Evolutionary conservation across 2,888 invertebrate species (phyloP), one percentile per base, ranked within the genome.

Genomic region (Epistrophe eligans): DNA sequence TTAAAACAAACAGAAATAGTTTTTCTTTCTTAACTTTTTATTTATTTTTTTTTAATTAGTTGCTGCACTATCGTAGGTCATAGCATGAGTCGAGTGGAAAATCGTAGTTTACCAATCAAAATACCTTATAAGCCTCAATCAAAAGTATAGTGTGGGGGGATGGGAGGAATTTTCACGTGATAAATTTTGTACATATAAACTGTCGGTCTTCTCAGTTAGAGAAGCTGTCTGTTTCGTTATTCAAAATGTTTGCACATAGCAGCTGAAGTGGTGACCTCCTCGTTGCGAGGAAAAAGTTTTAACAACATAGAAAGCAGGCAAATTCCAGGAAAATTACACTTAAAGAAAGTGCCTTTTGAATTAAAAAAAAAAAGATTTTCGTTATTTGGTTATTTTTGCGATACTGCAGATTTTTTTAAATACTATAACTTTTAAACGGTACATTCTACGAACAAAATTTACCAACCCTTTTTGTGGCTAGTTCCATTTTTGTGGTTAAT

Each of bases 181-280:
- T 67, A 24, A 81, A 76, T 70, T 80, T 80, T 52, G 24, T 24
- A 17, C 52, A 55, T 70, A 80, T 70, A 80, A 74, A 74, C 15
- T 58, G 45, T 38, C 43, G 62, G 70, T 62, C 45, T 70, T 70
- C 38, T 62, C 6, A 50, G 13, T 35, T n/a, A 11, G 45, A 70
- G 74, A 76, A 74, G 45, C 52, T 52, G 60, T 62, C 38, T 55
- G 58, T 32, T 66, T 38, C 11, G 28, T 58, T 67, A 66, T 73
- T 73, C 19, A 73, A 73, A 73, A 35, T 19, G n/a, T 70, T 19
- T 50, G 6, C 1, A 17, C 15, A 24, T 24, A 48, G 10, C 17
- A 9, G 19, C 15, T 40, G 60, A 28, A 48, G 13, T 52, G 32
- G 40, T 66, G 67, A 67, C 66, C 67, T 67, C 73, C 74, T 74